Percentiles rank a stretch among this genome's conserved stretches.
Evolutionary conservation across 1,140 invertebrate species (phyloP).

Genomic region (silkworm (Bombyx mori)): ASM3026992v2 NC_085111.1:8615001-8615500

Average conservation of each 20-base stretch:
- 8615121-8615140: conserved; percentile 35
- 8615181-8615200: conserved; percentile 43
- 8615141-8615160: conserved; percentile 67
- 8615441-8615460: no score
- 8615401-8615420: no score
- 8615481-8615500: no score
- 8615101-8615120: conserved; percentile 52
- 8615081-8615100: conserved; percentile 50
- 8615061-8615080: conserved; percentile 59
- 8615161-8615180: conserved; percentile 60
- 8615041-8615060: conserved; percentile 34
- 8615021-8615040: no score
- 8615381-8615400: no score
- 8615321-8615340: conserved; percentile 18
- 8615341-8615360: conserved; percentile 4
- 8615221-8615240: conserved; percentile 61
- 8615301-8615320: conserved; percentile 18
- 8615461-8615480: no score
- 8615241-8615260: conserved; percentile 65
- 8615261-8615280: conserved; percentile 51
- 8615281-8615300: conserved; percentile 32
- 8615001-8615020: no score
- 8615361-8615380: no score
- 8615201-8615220: conserved; percentile 26
- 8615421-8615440: no score